These are phyloP conservation scores for Labeo catla DNA, from an alignment of 2,113 vertebrate genomes.

Conservation along the genomic window DNA sequence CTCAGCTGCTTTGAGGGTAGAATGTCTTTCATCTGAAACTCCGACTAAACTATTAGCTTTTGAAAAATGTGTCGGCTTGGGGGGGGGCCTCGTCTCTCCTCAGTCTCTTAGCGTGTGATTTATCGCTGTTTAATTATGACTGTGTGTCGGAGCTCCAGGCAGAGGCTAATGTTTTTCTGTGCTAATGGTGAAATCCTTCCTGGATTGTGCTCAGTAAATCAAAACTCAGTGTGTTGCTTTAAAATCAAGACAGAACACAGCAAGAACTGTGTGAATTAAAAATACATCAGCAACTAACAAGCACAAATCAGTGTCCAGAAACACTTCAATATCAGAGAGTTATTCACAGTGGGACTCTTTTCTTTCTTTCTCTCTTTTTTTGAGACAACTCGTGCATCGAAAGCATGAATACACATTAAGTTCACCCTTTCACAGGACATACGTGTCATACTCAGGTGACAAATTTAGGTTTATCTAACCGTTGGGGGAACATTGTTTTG, in stretches of 20 bases:
- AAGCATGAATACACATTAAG: no score
- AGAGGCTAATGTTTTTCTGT: slow-evolving; percentile 34
- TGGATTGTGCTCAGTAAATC: slow-evolving; percentile 62
- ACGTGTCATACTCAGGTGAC: not conserved
- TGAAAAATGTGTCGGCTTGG: slow-evolving; percentile 2
- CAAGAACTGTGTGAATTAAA: slow-evolving; percentile 55
- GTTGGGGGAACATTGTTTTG: not conserved
- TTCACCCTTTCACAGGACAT: not conserved
- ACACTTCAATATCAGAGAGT: not conserved
- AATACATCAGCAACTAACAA: slow-evolving; percentile 51
- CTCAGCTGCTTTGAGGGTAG: not conserved
- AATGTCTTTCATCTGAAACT: not conserved
- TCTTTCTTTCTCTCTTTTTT: not conserved
- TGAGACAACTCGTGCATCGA: not conserved
- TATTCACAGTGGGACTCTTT: not conserved
- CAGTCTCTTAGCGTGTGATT: slow-evolving; percentile 37
- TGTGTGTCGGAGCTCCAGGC: slow-evolving; percentile 27
- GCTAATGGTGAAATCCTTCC: slow-evolving; percentile 54
- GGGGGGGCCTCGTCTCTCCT: slow-evolving; percentile 25
- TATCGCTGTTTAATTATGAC: slow-evolving; percentile 60
- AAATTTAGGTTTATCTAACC: no score
- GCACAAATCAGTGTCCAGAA: slow-evolving; percentile 51
- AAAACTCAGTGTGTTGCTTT: slow-evolving; percentile 13
- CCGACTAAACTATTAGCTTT: slow-evolving; percentile 34
- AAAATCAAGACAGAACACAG: slow-evolving; percentile 19